phyloP scores from a whole-genome alignment of 2,113 vertebrate species.

The Lutjanus erythropterus region DNA sequence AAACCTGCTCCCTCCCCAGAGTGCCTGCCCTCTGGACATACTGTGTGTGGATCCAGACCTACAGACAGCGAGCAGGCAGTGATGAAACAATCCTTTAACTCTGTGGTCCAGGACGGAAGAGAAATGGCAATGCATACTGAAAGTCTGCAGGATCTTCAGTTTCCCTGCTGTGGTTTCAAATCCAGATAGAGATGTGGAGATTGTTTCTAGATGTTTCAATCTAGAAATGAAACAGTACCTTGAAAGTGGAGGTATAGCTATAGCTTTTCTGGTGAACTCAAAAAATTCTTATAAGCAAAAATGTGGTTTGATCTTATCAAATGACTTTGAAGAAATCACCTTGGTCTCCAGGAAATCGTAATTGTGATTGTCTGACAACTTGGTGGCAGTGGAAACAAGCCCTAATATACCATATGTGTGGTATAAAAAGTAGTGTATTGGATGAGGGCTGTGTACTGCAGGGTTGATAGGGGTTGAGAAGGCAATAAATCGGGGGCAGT shows the following conservation, averaged over 20 bases:
- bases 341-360: neutral
- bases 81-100: slow-evolving; percentile 42
- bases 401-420: no score
- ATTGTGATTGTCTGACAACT: neutral
- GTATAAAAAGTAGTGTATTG: no score
- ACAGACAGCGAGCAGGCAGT: slow-evolving; percentile 17
- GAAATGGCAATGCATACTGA: slow-evolving; percentile 1
- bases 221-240: slow-evolving; percentile 11
- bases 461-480: no score
- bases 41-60: slow-evolving; percentile 16
- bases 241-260: neutral
- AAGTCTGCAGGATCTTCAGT: slow-evolving; percentile 4
- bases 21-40: slow-evolving; percentile 25
- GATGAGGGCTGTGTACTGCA: no score
- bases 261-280: neutral
- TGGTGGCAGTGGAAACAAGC: neutral
- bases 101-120: slow-evolving; percentile 22
- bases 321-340: neutral
- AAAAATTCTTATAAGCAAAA: no score
- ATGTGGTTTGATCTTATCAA: no score
- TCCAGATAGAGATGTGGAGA: slow-evolving; percentile 17
- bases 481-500: no score
- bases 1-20: slow-evolving; percentile 43
- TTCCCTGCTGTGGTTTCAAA: slow-evolving; percentile 9
- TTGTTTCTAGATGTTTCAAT: slow-evolving; percentile 27